These are phyloP conservation scores for Timema cristinae DNA, from an alignment of 2,888 invertebrate genomes.

Conservation along the genomic window DNA sequence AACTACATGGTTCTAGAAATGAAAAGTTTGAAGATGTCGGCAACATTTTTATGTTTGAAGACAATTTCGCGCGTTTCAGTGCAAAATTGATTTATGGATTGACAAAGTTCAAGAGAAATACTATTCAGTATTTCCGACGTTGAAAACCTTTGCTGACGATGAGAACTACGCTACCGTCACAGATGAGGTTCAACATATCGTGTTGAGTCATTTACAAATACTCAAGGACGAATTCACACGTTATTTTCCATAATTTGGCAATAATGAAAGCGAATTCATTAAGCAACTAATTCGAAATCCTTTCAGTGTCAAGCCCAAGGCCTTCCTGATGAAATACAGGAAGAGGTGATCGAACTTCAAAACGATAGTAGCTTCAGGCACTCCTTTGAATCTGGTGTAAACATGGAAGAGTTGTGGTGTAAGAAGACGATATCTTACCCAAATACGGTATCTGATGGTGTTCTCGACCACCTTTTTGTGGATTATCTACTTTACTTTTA, in stretches of 20 bases:
- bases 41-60: no score
- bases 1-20: no score
- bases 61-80: no score
- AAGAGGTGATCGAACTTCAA: conserved; percentile 11
- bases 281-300: conserved; percentile 5
- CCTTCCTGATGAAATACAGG: conserved; percentile 12
- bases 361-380: neutral
- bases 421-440: conserved; percentile 3
- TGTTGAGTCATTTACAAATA: no score
- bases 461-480: conserved; percentile 7
- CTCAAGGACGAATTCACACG: no score
- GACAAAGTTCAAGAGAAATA: no score
- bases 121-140: no score
- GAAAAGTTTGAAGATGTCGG: no score
- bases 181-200: no score
- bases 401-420: conserved; percentile 6
- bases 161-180: no score
- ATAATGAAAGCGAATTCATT: neutral
- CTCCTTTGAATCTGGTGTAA: conserved; percentile 6
- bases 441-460: neutral
- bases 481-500: conserved; percentile 10
- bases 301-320: conserved; percentile 14
- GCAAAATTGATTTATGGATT: no score
- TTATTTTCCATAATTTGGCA: conserved; percentile 2
- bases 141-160: no score